phyloP scores from a whole-genome alignment of 1,140 invertebrate species.

The Sarcophaga bullata region DNA sequence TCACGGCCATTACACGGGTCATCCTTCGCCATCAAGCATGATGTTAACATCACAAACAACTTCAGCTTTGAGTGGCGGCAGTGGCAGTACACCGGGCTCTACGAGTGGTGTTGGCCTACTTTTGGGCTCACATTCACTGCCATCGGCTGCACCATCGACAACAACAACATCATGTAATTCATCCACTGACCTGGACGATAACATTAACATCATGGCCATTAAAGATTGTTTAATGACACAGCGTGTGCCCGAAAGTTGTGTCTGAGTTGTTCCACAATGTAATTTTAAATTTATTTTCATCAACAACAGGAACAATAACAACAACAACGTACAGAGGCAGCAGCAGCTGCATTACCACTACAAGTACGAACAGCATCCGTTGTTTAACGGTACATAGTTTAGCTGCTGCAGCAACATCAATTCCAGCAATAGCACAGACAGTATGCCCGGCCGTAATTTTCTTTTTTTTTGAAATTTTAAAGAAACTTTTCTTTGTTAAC shows the following conservation, averaged over 20 bases:
- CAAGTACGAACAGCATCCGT: neutral
- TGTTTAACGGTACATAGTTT: too few species aligned
- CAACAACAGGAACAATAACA: neutral
- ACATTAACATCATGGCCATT: slow-evolving; percentile 64
- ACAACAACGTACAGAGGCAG: neutral
- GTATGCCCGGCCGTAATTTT: too few species aligned
- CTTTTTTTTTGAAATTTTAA: too few species aligned
- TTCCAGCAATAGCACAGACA: neutral
- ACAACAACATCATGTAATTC: slow-evolving; percentile 62
- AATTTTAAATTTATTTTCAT: slow-evolving; percentile 30
- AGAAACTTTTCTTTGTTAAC: too few species aligned
- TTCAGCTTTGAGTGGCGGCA: slow-evolving; percentile 52
- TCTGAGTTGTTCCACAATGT: slow-evolving; percentile 47
- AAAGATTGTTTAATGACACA: slow-evolving; percentile 65
- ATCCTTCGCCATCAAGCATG: slow-evolving; percentile 39
- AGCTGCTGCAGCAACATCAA: neutral
- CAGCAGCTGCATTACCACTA: neutral
- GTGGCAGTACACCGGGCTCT: slow-evolving; percentile 47
- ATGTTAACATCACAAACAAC: slow-evolving; percentile 46
- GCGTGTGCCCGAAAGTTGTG: slow-evolving; percentile 63
- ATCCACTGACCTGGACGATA: slow-evolving; percentile 62
- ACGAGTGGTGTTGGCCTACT: slow-evolving; percentile 50
- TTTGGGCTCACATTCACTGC: slow-evolving; percentile 49
- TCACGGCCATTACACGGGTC: slow-evolving; percentile 52
- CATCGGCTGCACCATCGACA: slow-evolving; percentile 54